Base-by-base conservation (phyloP, 2,797 vertebrate genomes). In the Salarias fasciatus region DNA sequence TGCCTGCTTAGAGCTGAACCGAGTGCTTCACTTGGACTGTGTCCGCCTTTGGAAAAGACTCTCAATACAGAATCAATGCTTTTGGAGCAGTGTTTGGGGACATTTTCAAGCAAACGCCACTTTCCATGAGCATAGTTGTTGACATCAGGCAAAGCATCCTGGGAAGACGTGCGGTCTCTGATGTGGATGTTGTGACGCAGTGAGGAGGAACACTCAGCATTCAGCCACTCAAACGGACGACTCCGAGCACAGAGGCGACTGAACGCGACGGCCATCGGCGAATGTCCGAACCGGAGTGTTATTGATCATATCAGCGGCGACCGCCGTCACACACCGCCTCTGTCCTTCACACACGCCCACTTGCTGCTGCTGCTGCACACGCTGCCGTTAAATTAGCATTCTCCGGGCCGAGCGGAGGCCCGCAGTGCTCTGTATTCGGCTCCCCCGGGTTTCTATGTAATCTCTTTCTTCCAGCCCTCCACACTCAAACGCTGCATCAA, bases 381-480 rank as follows among this genome's bases (percentile, higher is more conserved):
- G 58, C 45, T 11, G 11, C 51, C 59, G 53, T 73, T 69, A 63
- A 72, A 76, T 83, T 53, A 62, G 46, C 66, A 80, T 75, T 63
- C 52, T 62, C 33, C 41, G 24, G 28, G 45, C 53, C 77, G 53
- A 52, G 41, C 61, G 46, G 46, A 71, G 56, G 75, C 64, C 73
- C 69, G 52, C 77, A 74, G 74, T 71, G 62, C 48, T 63, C 46
- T 57, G 45, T 64, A 43, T 63, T 74, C 2, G 7, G 37, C 55
- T 79, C 69, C 74, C 72, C 28, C 6, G 63, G 77, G 68, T 81
- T 79, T 71, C 58, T 47, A 1, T 62, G 48, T 75, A 80, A 80
- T 86, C 72, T 85, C 63, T 65, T 69, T 81, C 54, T 72, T 77
- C 62, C 71, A 75, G 72, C 62, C 64, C 65, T 48, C 72, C 55